phyloP scores from a whole-genome alignment of 2,797 vertebrate genomes.

The Cuniculus paca region DNA sequence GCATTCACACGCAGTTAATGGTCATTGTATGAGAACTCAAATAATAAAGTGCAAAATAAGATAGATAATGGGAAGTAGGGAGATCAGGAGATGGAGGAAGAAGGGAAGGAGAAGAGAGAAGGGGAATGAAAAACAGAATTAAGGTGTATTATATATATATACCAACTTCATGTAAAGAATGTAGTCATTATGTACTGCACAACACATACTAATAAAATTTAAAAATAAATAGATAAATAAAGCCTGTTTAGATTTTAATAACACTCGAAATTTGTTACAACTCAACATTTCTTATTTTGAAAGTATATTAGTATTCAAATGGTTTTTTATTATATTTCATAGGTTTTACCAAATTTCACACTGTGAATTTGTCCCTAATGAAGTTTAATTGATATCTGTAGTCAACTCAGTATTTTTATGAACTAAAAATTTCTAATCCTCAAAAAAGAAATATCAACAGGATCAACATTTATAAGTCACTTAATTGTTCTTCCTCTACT shows the following conservation, averaged over 20 bases:
- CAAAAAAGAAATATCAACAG: slow-evolving; percentile 37
- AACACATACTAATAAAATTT: not conserved
- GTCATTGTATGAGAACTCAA: not conserved
- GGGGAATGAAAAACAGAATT: not conserved
- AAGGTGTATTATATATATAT: rapidly evolving
- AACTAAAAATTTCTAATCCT: slow-evolving; percentile 62
- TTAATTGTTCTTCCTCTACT: slow-evolving; percentile 19
- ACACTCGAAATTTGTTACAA: slow-evolving; percentile 2
- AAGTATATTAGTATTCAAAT: slow-evolving; percentile 46
- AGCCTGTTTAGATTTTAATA: slow-evolving; percentile 32
- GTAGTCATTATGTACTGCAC: not conserved
- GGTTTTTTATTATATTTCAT: slow-evolving; percentile 59
- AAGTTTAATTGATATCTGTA: slow-evolving; percentile 60
- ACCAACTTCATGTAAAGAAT: not conserved
- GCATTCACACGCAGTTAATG: not conserved
- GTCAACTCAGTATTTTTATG: slow-evolving; percentile 50
- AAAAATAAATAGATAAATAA: slow-evolving; percentile 62
- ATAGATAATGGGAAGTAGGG: not conserved
- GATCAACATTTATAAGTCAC: not conserved
- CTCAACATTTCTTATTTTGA: not conserved
- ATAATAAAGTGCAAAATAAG: not conserved
- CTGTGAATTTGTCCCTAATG: not conserved
- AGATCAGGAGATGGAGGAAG: not conserved
- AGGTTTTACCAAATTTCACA: slow-evolving; percentile 59
- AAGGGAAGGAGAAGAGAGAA: not conserved